Base-by-base conservation (phyloP, 2,797 vertebrate genomes). In the Meda fulgida region DNA sequence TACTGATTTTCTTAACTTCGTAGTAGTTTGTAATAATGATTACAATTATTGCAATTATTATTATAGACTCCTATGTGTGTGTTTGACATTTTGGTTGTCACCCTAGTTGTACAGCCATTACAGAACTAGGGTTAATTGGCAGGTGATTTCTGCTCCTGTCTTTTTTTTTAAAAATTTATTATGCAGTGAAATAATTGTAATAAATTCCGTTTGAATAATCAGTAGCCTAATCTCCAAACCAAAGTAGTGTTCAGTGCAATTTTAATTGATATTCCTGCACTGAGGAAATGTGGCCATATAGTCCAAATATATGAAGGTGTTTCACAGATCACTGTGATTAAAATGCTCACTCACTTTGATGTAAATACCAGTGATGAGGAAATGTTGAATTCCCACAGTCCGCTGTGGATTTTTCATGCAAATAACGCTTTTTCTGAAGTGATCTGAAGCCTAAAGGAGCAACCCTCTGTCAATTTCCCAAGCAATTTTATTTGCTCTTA, bases 401-500 rank as follows among this genome's bases (percentile, higher is more conserved):
- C 18, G 14, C 53, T 38, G 55, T 85, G 69, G 38, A 65, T 65
- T 63, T 72, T 72, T 40, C 55, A 38, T n/a, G 43, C n/a, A 53
- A 75, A 75, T 73, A 80, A 38, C 53, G 23, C 40, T 72, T 72
- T 80, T 80, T 60, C 77, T 80, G 58, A 80, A 65, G 55, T 80
- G 78, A 85, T 60, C n/a, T 0, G 4, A 76, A 71, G 83, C 53
- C 69, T 85, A 46, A 85, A 65, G 53, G 66, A 69, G 46, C 40
- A 69, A 21, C 77, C 83, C 75, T 84, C 83, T 1, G 21, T 84
- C 67, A 85, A 80, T 78, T 77, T 77, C 51, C 58, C 89, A 60
- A 88, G 86, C 86, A 90, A 87, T 90, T 93, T 81, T 86, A 92
- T 90, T 92, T 93, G 91, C 92, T 92, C 92, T 92, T 91, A 91